Evolutionary conservation across 2,797 vertebrate species (phyloP), one percentile per base, ranked within the genome.

Genomic region (Cuniculus paca): DNA sequence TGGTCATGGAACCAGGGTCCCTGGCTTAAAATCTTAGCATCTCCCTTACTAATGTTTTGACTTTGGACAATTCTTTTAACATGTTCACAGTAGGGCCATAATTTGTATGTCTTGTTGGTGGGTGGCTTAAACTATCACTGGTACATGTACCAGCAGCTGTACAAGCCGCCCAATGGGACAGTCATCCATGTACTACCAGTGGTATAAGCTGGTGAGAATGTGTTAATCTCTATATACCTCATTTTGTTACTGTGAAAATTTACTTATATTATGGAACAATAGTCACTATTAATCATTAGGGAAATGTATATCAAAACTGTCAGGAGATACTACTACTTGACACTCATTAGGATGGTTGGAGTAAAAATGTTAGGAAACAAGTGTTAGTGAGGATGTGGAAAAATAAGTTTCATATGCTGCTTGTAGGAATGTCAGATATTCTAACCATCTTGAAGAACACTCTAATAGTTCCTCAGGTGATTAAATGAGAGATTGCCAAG

Each of bases 211-310:
- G 42, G 12, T 74, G 24, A 26, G 42, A 48, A 48, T 48, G 7
- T 75, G 42, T 31, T 48, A 75, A 45, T 75, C 26, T 48, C 65
- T 83, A 24, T 96, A 2, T 72, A 36, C 42, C 19, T 85, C 42
- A 65, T n/a, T 58, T 89, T 94, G 77, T 82, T 85, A 50, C 34
- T 61, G 7, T 81, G 77, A 61, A 88, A 90, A 45, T 92, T 42
- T 31, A 34, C 8, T 42, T 80, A 10, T 77, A 61, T 24, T 65
- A 24, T 52, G 79, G 28, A 82, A n/a, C 39, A 58, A 74, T 75
- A 93, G 48, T 85, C 19, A n/a, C 72, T 89, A 24, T 82, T 48
- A 81, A 60, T 96, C 60, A 74, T 45, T 81, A 56, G 36, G 26
- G 79, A 88, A 88, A 56, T 84, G 54, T 22, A 88, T 45, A 94